Percentiles rank a stretch among this genome's conserved stretches.
phyloP scores from a whole-genome alignment of 2,113 vertebrate genomes.

The Saimiri boliviensis region DNA sequence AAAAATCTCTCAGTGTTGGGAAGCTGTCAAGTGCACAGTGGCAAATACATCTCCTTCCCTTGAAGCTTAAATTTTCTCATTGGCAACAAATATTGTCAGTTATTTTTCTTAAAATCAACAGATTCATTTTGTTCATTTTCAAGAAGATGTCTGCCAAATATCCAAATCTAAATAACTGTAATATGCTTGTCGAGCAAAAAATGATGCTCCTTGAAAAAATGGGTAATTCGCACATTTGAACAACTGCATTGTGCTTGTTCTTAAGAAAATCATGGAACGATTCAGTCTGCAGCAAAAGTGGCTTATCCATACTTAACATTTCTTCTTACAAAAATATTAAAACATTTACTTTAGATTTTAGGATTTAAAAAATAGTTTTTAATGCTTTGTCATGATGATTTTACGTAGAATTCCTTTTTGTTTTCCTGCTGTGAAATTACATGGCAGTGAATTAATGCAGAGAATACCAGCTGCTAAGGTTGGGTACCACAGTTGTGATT shows the following conservation, averaged over 20 bases:
- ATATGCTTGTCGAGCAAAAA: neutral
- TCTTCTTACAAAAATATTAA: neutral
- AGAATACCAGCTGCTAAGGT: rapidly evolving
- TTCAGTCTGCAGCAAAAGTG: neutral
- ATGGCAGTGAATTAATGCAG: neutral
- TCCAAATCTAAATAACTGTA: neutral
- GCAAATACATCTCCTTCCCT: neutral
- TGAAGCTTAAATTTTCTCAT: neutral
- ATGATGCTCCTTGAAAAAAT: neutral
- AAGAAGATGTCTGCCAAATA: slow-evolving; percentile 2
- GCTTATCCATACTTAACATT: neutral
- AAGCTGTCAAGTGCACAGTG: neutral
- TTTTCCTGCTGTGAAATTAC: no score
- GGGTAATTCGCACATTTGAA: neutral
- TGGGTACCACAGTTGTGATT: neutral
- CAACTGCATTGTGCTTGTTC: neutral
- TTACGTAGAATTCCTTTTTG: neutral
- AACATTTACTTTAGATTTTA: neutral
- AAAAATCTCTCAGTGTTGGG: neutral
- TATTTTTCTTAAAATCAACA: slow-evolving; percentile 37
- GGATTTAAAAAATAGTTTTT: neutral
- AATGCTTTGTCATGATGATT: neutral
- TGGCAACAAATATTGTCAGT: neutral
- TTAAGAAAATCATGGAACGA: neutral
- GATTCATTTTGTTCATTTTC: slow-evolving; percentile 24